Evolutionary conservation across 2,888 invertebrate species (phyloP).

Genomic region (Epinotia nisella): DNA sequence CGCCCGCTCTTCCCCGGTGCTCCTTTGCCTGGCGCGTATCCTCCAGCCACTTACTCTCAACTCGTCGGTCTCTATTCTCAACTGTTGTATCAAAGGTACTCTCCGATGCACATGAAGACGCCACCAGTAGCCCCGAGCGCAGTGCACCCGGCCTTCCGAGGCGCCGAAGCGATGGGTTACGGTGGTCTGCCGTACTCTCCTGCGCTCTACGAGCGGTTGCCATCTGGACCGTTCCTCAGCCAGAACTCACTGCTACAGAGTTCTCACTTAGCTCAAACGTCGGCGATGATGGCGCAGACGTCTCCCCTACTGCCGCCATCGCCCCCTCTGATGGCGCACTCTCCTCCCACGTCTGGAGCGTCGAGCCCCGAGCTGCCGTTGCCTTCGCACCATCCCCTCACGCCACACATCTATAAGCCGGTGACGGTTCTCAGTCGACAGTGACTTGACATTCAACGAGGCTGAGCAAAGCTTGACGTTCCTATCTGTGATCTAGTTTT

Average conservation of each 20-base stretch:
- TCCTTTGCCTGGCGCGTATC: conserved; percentile 85
- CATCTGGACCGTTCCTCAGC: conserved; percentile 64
- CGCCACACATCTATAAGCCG: conserved; percentile 83
- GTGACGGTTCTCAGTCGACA: conserved; percentile 85
- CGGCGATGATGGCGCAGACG: conserved; percentile 64
- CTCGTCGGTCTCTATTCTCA: conserved; percentile 85
- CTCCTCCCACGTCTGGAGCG: conserved; percentile 71
- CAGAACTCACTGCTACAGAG: conserved; percentile 65
- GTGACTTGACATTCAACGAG: conserved; percentile 60
- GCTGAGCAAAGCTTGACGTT: conserved; percentile 60
- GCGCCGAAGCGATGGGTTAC: conserved; percentile 73
- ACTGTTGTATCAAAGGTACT: conserved; percentile 88
- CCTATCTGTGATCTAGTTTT: conserved; percentile 79
- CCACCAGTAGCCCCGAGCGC: conserved; percentile 81
- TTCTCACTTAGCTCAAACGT: conserved; percentile 55
- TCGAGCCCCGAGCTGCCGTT: conserved; percentile 76
- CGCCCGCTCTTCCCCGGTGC: conserved; percentile 87
- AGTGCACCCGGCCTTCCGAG: conserved; percentile 80
- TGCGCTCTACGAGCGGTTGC: conserved; percentile 69
- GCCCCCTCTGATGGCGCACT: conserved; percentile 70
- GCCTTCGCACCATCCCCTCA: conserved; percentile 71
- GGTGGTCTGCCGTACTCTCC: conserved; percentile 74
- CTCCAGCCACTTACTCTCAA: conserved; percentile 84
- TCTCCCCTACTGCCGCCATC: conserved; percentile 72
- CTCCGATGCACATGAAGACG: conserved; percentile 83